A percentile compares a stretch with the other conserved stretches of the same genome.
These are phyloP conservation scores for Theocolax elegans DNA, from an alignment of 1,140 invertebrate species.

Conservation along the genomic window DNA sequence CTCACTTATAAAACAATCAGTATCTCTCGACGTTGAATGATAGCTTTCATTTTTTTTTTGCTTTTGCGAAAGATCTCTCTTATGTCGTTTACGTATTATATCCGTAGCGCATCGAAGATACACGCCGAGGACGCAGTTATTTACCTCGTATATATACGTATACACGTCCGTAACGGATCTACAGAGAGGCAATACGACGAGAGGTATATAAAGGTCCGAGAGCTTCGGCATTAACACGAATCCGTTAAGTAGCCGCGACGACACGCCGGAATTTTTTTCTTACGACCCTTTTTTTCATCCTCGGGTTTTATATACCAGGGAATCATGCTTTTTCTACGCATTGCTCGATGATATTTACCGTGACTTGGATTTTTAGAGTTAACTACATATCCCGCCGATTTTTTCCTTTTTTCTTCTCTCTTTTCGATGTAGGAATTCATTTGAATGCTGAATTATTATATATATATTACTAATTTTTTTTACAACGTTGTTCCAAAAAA, in stretches of 20 bases:
- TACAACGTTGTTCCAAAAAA: no score
- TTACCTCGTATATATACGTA: no score
- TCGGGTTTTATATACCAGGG: neutral
- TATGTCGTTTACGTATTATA: neutral
- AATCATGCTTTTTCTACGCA: no score
- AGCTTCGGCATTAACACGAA: constrained; percentile 21
- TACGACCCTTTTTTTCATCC: neutral
- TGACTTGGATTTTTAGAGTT: no score
- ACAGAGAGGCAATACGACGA: neutral
- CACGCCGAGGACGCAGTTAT: neutral
- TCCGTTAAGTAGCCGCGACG: constrained; percentile 27
- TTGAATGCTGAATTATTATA: no score
- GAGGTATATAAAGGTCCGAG: neutral
- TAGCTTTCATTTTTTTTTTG: neutral
- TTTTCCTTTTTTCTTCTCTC: no score
- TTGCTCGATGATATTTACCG: no score
- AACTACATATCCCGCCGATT: no score
- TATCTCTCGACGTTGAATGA: constrained; percentile 26
- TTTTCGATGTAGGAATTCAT: no score
- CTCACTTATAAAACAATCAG: constrained; percentile 42
- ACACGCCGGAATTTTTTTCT: neutral
- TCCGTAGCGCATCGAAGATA: neutral
- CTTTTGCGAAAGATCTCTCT: no score
- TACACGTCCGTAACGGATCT: neutral
- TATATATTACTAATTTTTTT: no score